Conservation (phyloP, 2,888 invertebrate species). For the Leucoptera coffeella region DNA sequence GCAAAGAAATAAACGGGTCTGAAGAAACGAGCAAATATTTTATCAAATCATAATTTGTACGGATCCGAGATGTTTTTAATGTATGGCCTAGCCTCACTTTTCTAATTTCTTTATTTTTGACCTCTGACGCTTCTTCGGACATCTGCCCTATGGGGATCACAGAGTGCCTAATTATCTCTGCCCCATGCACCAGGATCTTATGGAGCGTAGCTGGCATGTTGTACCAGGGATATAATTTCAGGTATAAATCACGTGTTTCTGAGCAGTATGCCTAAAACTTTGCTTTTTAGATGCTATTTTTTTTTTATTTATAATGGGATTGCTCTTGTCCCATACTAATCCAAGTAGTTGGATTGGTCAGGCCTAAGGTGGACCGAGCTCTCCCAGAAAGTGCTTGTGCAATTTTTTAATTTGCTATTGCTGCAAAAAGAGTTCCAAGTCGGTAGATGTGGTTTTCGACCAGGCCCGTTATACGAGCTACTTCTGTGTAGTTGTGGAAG, state of each 20-base stretch:
- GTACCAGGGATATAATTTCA: slow-evolving; percentile 5
- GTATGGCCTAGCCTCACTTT: slow-evolving; percentile 5
- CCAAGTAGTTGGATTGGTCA: too few species aligned
- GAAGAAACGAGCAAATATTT: background rate
- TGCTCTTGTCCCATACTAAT: too few species aligned
- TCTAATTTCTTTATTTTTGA: slow-evolving; percentile 6
- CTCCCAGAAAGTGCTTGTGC: too few species aligned
- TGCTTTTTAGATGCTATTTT: too few species aligned
- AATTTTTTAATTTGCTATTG: too few species aligned
- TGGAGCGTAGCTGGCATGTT: slow-evolving; percentile 6
- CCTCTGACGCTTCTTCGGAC: slow-evolving; percentile 6
- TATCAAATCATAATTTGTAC: background rate
- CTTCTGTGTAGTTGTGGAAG: background rate
- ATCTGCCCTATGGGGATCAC: slow-evolving; percentile 6
- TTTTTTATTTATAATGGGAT: too few species aligned
- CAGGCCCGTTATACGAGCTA: slow-evolving; percentile 4
- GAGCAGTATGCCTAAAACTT: slow-evolving; percentile 4
- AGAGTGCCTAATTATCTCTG: slow-evolving; percentile 5
- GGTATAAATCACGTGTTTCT: slow-evolving; percentile 4
- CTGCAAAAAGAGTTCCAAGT: slow-evolving; percentile 3
- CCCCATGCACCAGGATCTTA: slow-evolving; percentile 6
- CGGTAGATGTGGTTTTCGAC: slow-evolving; percentile 2
- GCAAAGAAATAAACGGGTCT: slow-evolving; percentile 1
- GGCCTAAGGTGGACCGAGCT: too few species aligned
- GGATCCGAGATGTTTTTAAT: slow-evolving; percentile 5